A percentile compares a stretch with the other conserved stretches of the same genome.
These are phyloP conservation scores for Saturnia japonica DNA, from an alignment of 2,888 invertebrate genomes.

Conservation along the genomic window DNA sequence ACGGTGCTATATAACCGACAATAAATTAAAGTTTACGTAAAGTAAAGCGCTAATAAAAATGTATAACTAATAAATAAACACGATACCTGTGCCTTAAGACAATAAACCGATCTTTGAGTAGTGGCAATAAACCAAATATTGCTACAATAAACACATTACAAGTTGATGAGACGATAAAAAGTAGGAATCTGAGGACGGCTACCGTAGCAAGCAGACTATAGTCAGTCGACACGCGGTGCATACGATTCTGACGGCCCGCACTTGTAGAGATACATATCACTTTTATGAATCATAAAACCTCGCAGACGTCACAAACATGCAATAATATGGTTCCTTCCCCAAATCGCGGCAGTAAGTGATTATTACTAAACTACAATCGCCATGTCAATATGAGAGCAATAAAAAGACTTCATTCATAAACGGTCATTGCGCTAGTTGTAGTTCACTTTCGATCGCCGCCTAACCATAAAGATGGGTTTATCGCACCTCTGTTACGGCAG, in stretches of 20 bases:
- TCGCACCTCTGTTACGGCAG: conserved; percentile 75
- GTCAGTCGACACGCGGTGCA: conserved; percentile 40
- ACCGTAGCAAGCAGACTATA: conserved; percentile 25
- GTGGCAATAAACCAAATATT: conserved; percentile 80
- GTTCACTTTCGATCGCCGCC: conserved; percentile 75
- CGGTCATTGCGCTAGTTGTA: conserved; percentile 63
- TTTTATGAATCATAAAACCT: conserved; percentile 78
- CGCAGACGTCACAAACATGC: conserved; percentile 67
- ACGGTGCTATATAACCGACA: conserved; percentile 76
- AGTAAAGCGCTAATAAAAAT: conserved; percentile 81
- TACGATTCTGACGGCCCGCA: conserved; percentile 42
- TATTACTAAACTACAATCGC: conserved; percentile 72
- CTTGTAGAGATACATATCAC: conserved; percentile 70
- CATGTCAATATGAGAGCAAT: conserved; percentile 77
- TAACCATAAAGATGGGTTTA: conserved; percentile 80
- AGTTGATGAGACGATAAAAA: conserved; percentile 76
- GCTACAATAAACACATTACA: conserved; percentile 80
- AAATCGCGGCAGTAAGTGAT: conserved; percentile 72
- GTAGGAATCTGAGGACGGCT: conserved; percentile 43
- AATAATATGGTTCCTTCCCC: conserved; percentile 72
- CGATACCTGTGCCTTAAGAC: conserved; percentile 80
- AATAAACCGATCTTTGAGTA: conserved; percentile 79
- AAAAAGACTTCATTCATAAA: conserved; percentile 79
- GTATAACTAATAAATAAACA: conserved; percentile 83
- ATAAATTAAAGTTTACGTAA: conserved; percentile 82